Evolutionary conservation across 2,113 vertebrate species (phyloP).

Genomic region (Triplophysa siluroides): DNA sequence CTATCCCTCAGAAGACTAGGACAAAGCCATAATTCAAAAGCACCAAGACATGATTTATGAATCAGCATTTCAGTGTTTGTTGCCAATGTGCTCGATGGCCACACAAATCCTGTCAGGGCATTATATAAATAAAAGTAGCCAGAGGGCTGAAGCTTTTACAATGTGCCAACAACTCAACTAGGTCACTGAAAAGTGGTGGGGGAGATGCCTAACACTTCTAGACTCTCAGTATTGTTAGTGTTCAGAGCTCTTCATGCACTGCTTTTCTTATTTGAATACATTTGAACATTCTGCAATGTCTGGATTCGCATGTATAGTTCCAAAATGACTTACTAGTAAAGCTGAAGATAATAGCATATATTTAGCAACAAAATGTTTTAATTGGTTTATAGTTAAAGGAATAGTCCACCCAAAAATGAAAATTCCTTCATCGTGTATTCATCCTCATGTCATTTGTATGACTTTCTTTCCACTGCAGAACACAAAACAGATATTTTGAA

Average conservation of each 20-base stretch:
- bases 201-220: slow-evolving; percentile 40
- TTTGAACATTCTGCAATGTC: not conserved
- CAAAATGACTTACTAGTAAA: too few relatives aligned
- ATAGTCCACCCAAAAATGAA: too few relatives aligned
- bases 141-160: slow-evolving; percentile 59
- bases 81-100: slow-evolving; percentile 56
- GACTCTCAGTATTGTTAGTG: slow-evolving; percentile 43
- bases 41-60: slow-evolving; percentile 59
- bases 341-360: too few relatives aligned
- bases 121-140: slow-evolving; percentile 62
- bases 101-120: slow-evolving; percentile 57
- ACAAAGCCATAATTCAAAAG: slow-evolving; percentile 40
- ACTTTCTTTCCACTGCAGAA: too few relatives aligned
- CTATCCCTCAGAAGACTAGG: slow-evolving; percentile 16
- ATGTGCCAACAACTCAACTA: slow-evolving; percentile 66
- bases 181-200: slow-evolving; percentile 64
- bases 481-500: too few relatives aligned
- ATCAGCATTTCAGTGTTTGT: slow-evolving; percentile 47
- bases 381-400: too few relatives aligned
- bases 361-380: too few relatives aligned
- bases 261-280: slow-evolving; percentile 43
- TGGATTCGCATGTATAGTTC: not conserved
- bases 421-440: too few relatives aligned
- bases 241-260: slow-evolving; percentile 46
- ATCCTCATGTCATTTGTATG: too few relatives aligned